Conservation (phyloP, 2,888 invertebrate genomes). For the Drosophila mimetica region DNA sequence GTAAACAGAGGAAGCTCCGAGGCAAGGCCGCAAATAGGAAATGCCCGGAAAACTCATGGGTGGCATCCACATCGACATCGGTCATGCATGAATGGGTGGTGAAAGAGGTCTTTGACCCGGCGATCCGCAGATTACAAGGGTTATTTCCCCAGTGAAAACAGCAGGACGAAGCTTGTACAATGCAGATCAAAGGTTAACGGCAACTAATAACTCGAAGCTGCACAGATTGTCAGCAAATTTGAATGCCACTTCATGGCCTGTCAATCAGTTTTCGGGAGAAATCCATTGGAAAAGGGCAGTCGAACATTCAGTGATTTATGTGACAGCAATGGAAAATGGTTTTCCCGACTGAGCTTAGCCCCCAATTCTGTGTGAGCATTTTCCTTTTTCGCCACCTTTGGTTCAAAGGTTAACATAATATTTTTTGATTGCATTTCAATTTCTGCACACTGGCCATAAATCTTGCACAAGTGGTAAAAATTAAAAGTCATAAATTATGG, state of each 20-base stretch:
- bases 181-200: conserved; percentile 4
- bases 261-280: conserved; percentile 69
- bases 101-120: conserved; percentile 26
- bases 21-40: conserved; percentile 74
- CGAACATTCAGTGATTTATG: conserved; percentile 46
- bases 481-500: conserved; percentile 80
- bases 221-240: conserved; percentile 38
- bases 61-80: conserved; percentile 41
- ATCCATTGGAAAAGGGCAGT: conserved; percentile 17
- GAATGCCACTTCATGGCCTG: conserved; percentile 80
- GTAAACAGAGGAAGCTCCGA: conserved; percentile 65
- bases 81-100: conserved; percentile 17
- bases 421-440: conserved; percentile 79
- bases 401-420: conserved; percentile 79
- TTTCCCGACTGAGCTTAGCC: conserved; percentile 17
- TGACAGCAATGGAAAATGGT: conserved; percentile 26
- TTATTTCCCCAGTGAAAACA: conserved; percentile 5
- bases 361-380: conserved; percentile 28
- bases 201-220: neutral
- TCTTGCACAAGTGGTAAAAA: conserved; percentile 74
- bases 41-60: conserved; percentile 43
- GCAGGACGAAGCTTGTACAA: neutral
- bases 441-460: conserved; percentile 67
- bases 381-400: conserved; percentile 10
- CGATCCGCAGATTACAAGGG: neutral